These are phyloP conservation scores for Acanthacorydalis orientalis DNA, from an alignment of 2,888 invertebrate species.

Conservation along the genomic window DNA sequence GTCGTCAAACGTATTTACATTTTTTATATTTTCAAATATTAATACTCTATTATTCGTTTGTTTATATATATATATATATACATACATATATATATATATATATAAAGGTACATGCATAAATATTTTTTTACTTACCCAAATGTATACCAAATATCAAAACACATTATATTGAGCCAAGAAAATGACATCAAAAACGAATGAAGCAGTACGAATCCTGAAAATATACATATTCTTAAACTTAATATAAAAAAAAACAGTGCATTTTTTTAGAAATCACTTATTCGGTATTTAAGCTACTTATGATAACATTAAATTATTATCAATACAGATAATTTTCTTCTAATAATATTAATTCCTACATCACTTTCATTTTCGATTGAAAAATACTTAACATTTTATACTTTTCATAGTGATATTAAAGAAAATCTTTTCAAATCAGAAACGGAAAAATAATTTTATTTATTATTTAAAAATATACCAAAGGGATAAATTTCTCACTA, in stretches of 20 bases:
- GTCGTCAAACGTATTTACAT: too few species aligned
- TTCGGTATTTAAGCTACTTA: too few species aligned
- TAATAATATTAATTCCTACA: neutral
- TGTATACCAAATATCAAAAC: slow-evolving; percentile 69
- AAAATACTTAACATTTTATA: neutral
- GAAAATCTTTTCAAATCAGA: neutral
- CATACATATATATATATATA: too few species aligned
- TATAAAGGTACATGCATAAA: too few species aligned
- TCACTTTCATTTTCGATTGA: neutral
- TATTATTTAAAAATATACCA: too few species aligned
- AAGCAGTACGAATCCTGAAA: slow-evolving; percentile 47
- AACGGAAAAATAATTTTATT: neutral
- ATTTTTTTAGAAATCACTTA: neutral
- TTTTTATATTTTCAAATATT: too few species aligned
- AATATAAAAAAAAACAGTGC: slow-evolving; percentile 2
- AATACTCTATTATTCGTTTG: too few species aligned
- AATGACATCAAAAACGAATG: slow-evolving; percentile 55
- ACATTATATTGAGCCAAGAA: slow-evolving; percentile 64
- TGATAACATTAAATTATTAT: too few species aligned
- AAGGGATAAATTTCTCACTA: too few species aligned
- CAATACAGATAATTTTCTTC: neutral
- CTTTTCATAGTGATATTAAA: too few species aligned
- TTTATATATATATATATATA: too few species aligned
- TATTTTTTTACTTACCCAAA: slow-evolving; percentile 59
- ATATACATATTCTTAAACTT: slow-evolving; percentile 2